These are phyloP conservation scores for Phyllopteryx taeniolatus DNA, from an alignment of 2,113 vertebrate genomes.

Conservation along the genomic window DNA sequence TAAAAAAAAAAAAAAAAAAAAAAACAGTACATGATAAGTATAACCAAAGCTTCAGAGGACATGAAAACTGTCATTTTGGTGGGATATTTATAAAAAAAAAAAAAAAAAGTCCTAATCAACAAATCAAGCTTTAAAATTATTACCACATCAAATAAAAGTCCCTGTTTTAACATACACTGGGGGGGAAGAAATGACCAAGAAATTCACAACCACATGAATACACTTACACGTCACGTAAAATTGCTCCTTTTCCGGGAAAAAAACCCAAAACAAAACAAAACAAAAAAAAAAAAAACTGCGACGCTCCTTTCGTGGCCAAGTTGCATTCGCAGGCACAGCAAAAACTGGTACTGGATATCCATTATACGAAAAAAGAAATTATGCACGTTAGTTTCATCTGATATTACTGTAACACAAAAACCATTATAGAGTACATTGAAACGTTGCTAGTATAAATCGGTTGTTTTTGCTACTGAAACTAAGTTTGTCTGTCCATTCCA, in stretches of 20 bases:
- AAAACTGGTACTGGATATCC: constrained; percentile 73
- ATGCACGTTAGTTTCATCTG: constrained; percentile 75
- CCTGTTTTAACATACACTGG: constrained; percentile 68
- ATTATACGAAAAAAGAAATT: constrained; percentile 67
- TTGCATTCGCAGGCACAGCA: constrained; percentile 72
- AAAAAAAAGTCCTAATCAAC: constrained; percentile 53
- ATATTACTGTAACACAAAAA: constrained; percentile 81
- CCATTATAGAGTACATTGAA: constrained; percentile 80
- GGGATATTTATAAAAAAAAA: constrained; percentile 20
- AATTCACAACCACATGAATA: constrained; percentile 79
- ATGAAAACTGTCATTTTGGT: constrained; percentile 49
- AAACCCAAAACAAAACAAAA: constrained; percentile 27
- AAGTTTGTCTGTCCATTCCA: constrained; percentile 80
- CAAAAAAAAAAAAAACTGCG: constrained; percentile 57
- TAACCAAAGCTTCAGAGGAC: constrained; percentile 66
- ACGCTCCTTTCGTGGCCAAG: constrained; percentile 36
- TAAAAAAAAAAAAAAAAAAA: background rate
- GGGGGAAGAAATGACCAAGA: constrained; percentile 66
- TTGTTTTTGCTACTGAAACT: constrained; percentile 80
- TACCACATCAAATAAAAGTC: constrained; percentile 72
- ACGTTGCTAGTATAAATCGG: constrained; percentile 77
- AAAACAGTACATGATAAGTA: constrained; percentile 67
- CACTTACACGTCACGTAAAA: constrained; percentile 75
- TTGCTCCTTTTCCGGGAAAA: constrained; percentile 42
- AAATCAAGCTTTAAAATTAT: constrained; percentile 53